Base-by-base conservation (phyloP, 2,888 invertebrate genomes). In the Hanleya hanleyi region DNA sequence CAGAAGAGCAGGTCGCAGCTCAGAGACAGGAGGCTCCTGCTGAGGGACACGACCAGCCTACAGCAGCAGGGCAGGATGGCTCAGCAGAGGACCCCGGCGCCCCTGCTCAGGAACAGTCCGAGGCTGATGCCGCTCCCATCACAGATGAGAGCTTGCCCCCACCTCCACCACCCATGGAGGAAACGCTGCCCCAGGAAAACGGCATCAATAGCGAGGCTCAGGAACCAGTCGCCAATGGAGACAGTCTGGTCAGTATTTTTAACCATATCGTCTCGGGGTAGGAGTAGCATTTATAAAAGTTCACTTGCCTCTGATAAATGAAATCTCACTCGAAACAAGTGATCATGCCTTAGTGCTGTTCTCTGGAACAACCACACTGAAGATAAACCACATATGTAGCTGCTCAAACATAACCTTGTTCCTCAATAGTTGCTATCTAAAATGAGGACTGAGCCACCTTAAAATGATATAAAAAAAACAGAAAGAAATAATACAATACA, bases 11-110 rank as follows among this genome's bases (percentile, higher is more conserved):
- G 36, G 64, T n/a, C 2, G 1, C 64, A 33, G 64, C n/a, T 22
- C n/a, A 35, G n/a, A 22, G 15, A 5, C 15, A 75, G 71, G 69
- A 74, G 71, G 36, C 36, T 3, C 36, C 51, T 22, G 29, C 29
- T 37, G 61, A 69, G 18, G 29, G 70, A 18, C 70, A 37, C 29
- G 67, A 67, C 38, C 64, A 51, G 33, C 47, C 62, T 32, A 37
- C 61, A 69, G 35, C 70, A 12, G 61, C 47, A 22, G 47, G 38
- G 2, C 41, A 41, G 5, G 9, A 33, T 36, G 70, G 41, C 32
- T 18, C 57, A 1, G 32, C 57, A 26, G 57, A 57, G 57, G 32
- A 15, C 15, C 18, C 65, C 65, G 26, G 38, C n/a, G 37, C 22
- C 15, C n/a, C 18, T n/a, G 65, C 26, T n/a, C 38, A 65, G 22